These are phyloP conservation scores for Gambusia yucatana DNA, from an alignment of 2,797 vertebrate species.

Conservation along the genomic window DNA sequence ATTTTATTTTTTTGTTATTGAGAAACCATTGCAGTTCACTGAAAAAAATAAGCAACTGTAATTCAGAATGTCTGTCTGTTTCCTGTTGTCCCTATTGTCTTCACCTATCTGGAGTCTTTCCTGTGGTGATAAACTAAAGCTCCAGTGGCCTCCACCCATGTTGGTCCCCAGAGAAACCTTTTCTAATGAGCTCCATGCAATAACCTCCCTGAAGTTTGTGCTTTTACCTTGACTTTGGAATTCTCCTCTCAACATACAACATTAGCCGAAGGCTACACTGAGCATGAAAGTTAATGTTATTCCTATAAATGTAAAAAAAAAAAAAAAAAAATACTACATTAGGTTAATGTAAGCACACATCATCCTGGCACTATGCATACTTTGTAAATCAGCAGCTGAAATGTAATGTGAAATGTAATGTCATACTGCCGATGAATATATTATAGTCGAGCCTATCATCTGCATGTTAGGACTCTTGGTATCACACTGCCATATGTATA, in stretches of 20 bases:
- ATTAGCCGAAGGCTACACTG: constrained; percentile 33
- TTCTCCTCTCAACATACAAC: constrained; percentile 20
- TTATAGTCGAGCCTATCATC: not conserved
- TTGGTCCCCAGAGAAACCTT: constrained; percentile 54
- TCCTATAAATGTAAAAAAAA: constrained; percentile 36
- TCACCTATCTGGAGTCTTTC: constrained; percentile 54
- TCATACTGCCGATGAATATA: not conserved
- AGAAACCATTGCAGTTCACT: constrained; percentile 34
- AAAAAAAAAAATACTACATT: constrained; percentile 34
- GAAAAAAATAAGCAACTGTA: constrained; percentile 24
- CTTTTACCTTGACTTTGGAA: constrained; percentile 64
- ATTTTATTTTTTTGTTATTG: not conserved
- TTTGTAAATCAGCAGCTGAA: constrained; percentile 4
- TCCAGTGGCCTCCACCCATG: constrained; percentile 53
- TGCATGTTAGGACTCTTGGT: not conserved
- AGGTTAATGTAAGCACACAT: constrained; percentile 37
- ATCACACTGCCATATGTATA: not conserved
- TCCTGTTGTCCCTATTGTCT: constrained; percentile 60
- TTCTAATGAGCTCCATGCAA: constrained; percentile 70
- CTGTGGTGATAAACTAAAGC: constrained; percentile 56
- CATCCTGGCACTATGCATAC: constrained; percentile 35
- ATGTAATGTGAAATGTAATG: not conserved
- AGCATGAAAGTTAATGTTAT: constrained; percentile 41
- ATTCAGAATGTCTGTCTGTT: constrained; percentile 63
- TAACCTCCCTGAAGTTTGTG: constrained; percentile 54